Conservation (phyloP, 1,140 invertebrate species). For the Drosophila tropicalis region DNA sequence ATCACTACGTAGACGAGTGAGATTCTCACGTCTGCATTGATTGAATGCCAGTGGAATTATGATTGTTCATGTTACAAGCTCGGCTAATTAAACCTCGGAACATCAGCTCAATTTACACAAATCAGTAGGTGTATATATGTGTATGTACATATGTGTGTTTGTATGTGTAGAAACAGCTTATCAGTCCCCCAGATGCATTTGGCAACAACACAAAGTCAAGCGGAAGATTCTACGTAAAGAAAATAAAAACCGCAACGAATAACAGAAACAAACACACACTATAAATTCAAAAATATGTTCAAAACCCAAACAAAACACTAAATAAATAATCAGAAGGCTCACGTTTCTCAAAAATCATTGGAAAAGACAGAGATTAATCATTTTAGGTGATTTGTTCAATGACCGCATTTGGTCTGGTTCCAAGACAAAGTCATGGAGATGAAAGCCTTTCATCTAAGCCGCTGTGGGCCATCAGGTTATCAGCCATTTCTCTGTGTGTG, state of each 20-base stretch:
- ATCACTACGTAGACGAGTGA: slow-evolving; percentile 16
- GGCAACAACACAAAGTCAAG: slow-evolving; percentile 14
- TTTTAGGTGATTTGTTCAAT: slow-evolving; percentile 42
- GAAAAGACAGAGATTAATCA: background rate
- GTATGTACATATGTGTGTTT: slow-evolving; percentile 7
- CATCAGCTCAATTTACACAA: slow-evolving; percentile 30
- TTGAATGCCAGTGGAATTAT: slow-evolving; percentile 74
- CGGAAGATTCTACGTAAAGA: slow-evolving; percentile 29
- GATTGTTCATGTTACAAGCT: slow-evolving; percentile 71
- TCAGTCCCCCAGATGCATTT: slow-evolving; percentile 34
- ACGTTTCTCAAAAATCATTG: slow-evolving; percentile 23
- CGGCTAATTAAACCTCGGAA: slow-evolving; percentile 73
- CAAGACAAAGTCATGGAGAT: slow-evolving; percentile 12
- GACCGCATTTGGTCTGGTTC: slow-evolving; percentile 34
- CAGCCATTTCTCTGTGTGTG: background rate
- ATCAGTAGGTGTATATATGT: slow-evolving; percentile 19
- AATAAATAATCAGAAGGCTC: slow-evolving; percentile 30
- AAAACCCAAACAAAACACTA: slow-evolving; percentile 5
- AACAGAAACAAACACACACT: slow-evolving; percentile 5
- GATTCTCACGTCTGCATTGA: slow-evolving; percentile 72
- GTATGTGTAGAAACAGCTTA: slow-evolving; percentile 18
- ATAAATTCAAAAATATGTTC: slow-evolving; percentile 8
- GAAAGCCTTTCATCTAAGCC: slow-evolving; percentile 19
- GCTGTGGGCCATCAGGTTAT: slow-evolving; percentile 22
- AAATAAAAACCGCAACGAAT: slow-evolving; percentile 35